phyloP scores from a whole-genome alignment of 2,113 vertebrate species.

The Chionomys nivalis region DNA sequence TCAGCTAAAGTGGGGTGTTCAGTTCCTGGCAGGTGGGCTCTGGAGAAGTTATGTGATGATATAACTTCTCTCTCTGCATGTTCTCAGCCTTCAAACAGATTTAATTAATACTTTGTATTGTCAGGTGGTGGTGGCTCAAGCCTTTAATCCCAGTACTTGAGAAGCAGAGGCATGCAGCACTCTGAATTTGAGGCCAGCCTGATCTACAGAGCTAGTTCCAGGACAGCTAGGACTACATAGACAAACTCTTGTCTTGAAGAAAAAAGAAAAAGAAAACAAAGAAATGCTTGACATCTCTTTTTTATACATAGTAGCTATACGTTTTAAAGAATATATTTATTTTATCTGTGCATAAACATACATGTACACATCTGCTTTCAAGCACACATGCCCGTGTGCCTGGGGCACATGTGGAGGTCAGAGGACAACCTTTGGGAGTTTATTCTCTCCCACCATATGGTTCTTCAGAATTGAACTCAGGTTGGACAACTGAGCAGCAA shows the following conservation, averaged over 20 bases:
- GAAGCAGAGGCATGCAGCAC: neutral
- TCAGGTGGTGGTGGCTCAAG: neutral
- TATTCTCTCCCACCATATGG: neutral
- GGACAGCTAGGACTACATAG: neutral
- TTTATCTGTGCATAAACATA: neutral
- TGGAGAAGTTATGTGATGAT: neutral
- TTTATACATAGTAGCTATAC: slow-evolving; percentile 48
- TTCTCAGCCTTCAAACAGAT: neutral
- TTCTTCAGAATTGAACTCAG: neutral
- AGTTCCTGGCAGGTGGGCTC: neutral
- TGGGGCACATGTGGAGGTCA: neutral
- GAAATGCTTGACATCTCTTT: slow-evolving; percentile 1
- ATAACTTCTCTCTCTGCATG: neutral
- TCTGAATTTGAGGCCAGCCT: neutral
- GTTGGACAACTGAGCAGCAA: neutral
- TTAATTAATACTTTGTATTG: neutral
- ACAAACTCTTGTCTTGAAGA: neutral
- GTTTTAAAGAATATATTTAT: slow-evolving; percentile 19
- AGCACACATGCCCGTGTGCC: neutral
- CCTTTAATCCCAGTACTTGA: neutral
- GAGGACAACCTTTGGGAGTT: neutral
- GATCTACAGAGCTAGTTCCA: neutral
- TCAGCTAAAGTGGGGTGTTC: neutral
- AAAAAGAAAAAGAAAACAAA: neutral
- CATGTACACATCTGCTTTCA: neutral